Percentiles rank a stretch among this genome's conserved stretches.
These are phyloP conservation scores for Anolis sagrei DNA, from an alignment of 2,113 vertebrate species.

Conservation along the genomic window DNA sequence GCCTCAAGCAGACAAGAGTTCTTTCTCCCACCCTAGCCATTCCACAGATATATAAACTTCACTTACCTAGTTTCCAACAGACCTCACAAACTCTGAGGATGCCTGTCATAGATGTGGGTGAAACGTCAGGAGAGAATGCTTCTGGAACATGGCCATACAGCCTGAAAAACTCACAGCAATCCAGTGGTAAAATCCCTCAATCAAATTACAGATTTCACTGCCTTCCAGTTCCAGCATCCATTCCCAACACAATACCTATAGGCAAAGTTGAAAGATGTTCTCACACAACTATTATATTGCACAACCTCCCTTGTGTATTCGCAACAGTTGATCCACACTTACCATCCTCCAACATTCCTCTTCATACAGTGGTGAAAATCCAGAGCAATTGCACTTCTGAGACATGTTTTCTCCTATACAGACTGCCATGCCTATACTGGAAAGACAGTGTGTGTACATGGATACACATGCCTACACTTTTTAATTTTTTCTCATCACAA, in stretches of 20 bases:
- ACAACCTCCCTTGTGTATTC: background rate
- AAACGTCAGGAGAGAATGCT: too few relatives aligned
- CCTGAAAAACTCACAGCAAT: too few relatives aligned
- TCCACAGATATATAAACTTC: too few relatives aligned
- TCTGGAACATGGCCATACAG: too few relatives aligned
- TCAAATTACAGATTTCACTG: background rate
- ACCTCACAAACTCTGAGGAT: too few relatives aligned
- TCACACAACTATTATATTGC: background rate
- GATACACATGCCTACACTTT: background rate
- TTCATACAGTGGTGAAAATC: background rate
- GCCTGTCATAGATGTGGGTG: too few relatives aligned
- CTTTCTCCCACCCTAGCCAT: too few relatives aligned
- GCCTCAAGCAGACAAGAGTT: too few relatives aligned
- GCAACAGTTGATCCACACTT: background rate
- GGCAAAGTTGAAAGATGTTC: background rate
- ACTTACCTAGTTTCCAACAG: too few relatives aligned
- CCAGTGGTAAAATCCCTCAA: background rate
- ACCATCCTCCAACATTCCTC: background rate
- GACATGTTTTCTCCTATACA: background rate
- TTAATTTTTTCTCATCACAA: conserved; percentile 39
- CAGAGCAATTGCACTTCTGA: background rate
- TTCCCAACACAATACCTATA: background rate
- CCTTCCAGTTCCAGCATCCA: background rate
- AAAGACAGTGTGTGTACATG: background rate
- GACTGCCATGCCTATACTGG: background rate